These are phyloP conservation scores for Cygnus buccinator DNA, from an alignment of 2,113 vertebrate genomes.

Conservation along the genomic window DNA sequence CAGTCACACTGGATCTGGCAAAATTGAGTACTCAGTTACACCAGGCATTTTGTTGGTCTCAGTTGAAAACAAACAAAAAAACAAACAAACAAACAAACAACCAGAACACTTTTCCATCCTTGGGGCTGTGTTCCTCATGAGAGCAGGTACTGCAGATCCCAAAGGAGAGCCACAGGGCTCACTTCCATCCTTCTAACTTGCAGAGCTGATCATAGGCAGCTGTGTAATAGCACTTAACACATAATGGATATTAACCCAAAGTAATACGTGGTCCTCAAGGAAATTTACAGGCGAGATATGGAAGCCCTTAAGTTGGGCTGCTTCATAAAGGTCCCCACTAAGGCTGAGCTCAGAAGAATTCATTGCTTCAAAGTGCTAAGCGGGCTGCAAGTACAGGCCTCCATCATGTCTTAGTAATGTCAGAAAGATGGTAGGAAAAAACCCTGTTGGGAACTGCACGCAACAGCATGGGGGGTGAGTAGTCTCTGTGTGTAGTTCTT, in stretches of 20 bases:
- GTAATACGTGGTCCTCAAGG: neutral
- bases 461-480: neutral
- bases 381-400: neutral
- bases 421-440: neutral
- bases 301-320: neutral
- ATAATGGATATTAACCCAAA: neutral
- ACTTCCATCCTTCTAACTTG: neutral
- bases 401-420: neutral
- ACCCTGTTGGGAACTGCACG: neutral
- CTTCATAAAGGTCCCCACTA: neutral
- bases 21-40: neutral
- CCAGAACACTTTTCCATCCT: neutral
- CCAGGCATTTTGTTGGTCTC: neutral
- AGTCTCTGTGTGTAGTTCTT: neutral
- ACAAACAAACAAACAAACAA: neutral
- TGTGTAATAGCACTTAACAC: neutral
- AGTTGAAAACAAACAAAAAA: neutral
- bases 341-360: neutral
- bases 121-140: neutral
- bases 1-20: neutral
- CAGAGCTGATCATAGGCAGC: neutral
- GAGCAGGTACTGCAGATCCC: neutral
- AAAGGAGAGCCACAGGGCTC: neutral
- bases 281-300: neutral
- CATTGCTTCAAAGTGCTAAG: neutral